A percentile compares a stretch with the other conserved stretches of the same genome.
Evolutionary conservation across 1,140 invertebrate genomes (phyloP).

Genomic region (Stegodyphus dumicola): DNA sequence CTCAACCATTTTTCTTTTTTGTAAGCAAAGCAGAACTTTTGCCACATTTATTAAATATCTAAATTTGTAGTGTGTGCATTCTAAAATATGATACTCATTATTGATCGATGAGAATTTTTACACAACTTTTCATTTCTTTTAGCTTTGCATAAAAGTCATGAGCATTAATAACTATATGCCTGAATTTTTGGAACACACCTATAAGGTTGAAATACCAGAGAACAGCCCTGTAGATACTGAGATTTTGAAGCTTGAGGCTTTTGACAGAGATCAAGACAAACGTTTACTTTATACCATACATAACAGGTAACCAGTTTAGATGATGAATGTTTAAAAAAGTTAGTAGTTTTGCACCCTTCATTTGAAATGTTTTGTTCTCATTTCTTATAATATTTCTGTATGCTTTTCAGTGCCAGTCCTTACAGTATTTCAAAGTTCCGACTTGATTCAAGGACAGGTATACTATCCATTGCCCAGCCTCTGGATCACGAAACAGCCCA

Average conservation of each 20-base stretch:
- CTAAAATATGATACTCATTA: too few relatives aligned
- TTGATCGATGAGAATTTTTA: too few relatives aligned
- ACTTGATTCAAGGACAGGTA: conserved; percentile 83
- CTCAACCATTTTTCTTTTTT: too few relatives aligned
- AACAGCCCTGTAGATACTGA: conserved; percentile 75
- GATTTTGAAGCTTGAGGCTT: conserved; percentile 76
- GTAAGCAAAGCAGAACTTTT: too few relatives aligned
- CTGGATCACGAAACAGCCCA: conserved; percentile 84
- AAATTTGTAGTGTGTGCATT: too few relatives aligned
- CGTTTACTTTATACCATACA: conserved; percentile 82
- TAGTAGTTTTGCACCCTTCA: not conserved
- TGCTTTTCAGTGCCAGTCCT: conserved; percentile 43
- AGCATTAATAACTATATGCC: conserved; percentile 87
- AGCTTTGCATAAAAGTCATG: conserved; percentile 72
- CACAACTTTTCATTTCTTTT: conserved; percentile 7
- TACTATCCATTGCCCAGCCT: conserved; percentile 76
- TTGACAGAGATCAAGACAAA: conserved; percentile 76
- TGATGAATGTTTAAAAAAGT: too few relatives aligned
- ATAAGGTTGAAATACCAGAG: conserved; percentile 82
- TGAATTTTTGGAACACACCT: conserved; percentile 77
- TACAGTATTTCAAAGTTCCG: conserved; percentile 74
- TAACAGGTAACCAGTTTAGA: conserved; percentile 58
- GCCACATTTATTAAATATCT: too few relatives aligned
- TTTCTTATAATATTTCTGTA: not conserved
- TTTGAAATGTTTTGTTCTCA: not conserved